A percentile compares a stretch with the other conserved stretches of the same genome.
Conservation (phyloP, 2,888 invertebrate genomes). For the Drosophila robusta region DNA sequence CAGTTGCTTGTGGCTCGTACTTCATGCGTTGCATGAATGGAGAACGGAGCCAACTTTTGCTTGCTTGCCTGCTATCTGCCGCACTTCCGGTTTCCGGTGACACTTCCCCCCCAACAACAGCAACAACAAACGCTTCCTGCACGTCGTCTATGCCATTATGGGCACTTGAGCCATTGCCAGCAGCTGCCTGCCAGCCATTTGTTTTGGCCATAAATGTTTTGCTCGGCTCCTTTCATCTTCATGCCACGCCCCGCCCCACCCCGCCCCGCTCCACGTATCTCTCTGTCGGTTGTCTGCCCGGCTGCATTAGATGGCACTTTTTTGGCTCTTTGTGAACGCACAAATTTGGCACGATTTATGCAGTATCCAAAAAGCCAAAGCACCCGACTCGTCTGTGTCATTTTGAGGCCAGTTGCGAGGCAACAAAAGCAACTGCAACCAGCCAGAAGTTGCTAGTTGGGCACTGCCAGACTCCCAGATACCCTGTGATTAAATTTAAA, state of each 20-base stretch:
- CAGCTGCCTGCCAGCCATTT: constrained; percentile 62
- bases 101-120: constrained; percentile 59
- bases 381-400: constrained; percentile 19
- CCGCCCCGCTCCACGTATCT: no score
- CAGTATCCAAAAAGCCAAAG: constrained; percentile 29
- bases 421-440: constrained; percentile 24
- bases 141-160: constrained; percentile 76
- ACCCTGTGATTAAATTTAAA: background rate
- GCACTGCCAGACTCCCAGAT: background rate
- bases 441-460: background rate
- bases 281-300: background rate
- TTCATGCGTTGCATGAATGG: constrained; percentile 28
- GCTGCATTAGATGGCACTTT: constrained; percentile 35
- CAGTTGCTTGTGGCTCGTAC: constrained; percentile 35
- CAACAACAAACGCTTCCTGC: constrained; percentile 66
- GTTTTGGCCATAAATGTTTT: constrained; percentile 73
- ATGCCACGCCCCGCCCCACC: background rate
- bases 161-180: constrained; percentile 76
- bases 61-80: constrained; percentile 71
- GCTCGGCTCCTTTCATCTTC: constrained; percentile 17
- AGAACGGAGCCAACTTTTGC: constrained; percentile 62
- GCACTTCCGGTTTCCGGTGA: constrained; percentile 76
- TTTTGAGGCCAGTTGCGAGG: constrained; percentile 8
- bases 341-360: constrained; percentile 66
- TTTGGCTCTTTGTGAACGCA: constrained; percentile 35